Percentiles rank a stretch among this genome's conserved stretches.
Evolutionary conservation across 2,888 invertebrate species (phyloP).

Genomic region (Nomada flava): DNA sequence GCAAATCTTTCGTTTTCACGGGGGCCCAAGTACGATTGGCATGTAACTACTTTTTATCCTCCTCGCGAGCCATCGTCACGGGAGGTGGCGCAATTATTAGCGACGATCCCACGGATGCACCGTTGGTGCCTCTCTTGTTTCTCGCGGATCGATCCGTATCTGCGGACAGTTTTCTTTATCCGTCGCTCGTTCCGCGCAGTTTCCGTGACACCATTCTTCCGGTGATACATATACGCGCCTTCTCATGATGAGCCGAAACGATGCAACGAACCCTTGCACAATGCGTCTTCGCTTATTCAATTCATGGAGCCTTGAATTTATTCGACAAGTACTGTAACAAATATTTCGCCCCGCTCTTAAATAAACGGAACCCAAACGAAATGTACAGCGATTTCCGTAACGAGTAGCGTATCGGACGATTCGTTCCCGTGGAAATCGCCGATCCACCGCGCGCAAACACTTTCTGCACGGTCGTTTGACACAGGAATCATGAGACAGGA

Average conservation of each 20-base stretch:
- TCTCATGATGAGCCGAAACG: not conserved
- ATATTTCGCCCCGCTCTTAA: no score
- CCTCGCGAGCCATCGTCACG: constrained; percentile 62
- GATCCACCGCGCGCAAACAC: not conserved
- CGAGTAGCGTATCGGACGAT: not conserved
- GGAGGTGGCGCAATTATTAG: constrained; percentile 65
- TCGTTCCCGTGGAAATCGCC: constrained; percentile 1
- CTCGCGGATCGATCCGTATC: constrained; percentile 38
- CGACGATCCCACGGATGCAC: constrained; percentile 62
- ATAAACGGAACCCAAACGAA: no score
- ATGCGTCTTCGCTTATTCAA: not conserved
- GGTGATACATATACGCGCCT: constrained; percentile 8
- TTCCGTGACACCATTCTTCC: constrained; percentile 50
- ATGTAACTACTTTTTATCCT: constrained; percentile 58
- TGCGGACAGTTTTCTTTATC: constrained; percentile 13
- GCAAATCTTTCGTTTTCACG: not conserved
- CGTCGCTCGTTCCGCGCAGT: constrained; percentile 32
- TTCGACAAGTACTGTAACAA: no score
- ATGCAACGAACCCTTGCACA: not conserved
- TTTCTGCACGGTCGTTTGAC: constrained; percentile 15
- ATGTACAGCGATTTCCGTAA: no score
- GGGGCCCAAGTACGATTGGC: not conserved
- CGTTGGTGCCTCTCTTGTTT: constrained; percentile 36
- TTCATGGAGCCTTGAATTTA: no score
- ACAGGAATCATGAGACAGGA: constrained; percentile 16